Evolutionary conservation across 2,888 invertebrate genomes (phyloP).

Genomic region (Omphaloscelis lunosa): DNA sequence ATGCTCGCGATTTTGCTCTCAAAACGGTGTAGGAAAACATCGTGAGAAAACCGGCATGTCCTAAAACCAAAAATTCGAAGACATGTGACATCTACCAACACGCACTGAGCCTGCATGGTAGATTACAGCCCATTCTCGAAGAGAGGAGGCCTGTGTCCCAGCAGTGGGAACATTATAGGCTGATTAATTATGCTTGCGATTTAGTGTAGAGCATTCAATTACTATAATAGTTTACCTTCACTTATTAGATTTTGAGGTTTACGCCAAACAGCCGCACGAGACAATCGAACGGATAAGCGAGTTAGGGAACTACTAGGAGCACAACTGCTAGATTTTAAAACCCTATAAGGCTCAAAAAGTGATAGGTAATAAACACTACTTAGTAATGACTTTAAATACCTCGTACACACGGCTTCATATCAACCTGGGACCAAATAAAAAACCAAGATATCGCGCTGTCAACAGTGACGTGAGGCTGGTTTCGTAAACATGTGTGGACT

Average conservation of each 20-base stretch:
- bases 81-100: background rate
- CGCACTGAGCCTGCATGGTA: background rate
- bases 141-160: too few species aligned
- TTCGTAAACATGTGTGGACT: too few species aligned
- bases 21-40: too few species aligned
- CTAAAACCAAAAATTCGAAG: background rate
- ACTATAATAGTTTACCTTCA: conserved; percentile 4
- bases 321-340: background rate
- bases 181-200: too few species aligned
- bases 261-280: background rate
- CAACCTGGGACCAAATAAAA: too few species aligned
- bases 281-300: background rate
- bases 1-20: conserved; percentile 23
- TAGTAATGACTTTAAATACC: conserved; percentile 3
- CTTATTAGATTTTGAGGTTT: background rate
- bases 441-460: too few species aligned
- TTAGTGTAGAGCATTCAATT: conserved; percentile 14
- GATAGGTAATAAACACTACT: conserved; percentile 4
- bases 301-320: background rate
- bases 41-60: too few species aligned
- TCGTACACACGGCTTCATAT: too few species aligned
- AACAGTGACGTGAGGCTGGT: too few species aligned
- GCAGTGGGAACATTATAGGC: too few species aligned
- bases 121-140: background rate
- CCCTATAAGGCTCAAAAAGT: background rate